Conservation (phyloP, 1,140 invertebrate species). For the Caenorhabditis briggsae region DNA sequence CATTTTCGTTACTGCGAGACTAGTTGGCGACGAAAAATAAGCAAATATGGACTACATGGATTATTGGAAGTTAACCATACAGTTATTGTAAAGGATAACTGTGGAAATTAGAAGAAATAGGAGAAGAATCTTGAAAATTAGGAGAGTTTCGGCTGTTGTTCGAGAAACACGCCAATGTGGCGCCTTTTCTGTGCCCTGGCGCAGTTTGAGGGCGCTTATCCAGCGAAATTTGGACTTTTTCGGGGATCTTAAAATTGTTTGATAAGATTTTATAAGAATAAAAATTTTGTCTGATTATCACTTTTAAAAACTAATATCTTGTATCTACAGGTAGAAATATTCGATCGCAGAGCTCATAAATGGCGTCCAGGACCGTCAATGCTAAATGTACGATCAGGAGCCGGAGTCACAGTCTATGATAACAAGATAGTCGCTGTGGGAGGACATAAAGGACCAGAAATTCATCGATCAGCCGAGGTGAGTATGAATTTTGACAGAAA, state of each 20-base stretch:
- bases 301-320: neutral
- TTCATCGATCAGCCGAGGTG: conserved; percentile 34
- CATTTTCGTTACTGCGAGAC: no score
- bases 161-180: neutral
- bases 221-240: neutral
- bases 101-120: neutral
- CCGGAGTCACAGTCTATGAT: conserved; percentile 21
- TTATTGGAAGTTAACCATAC: no score
- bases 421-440: conserved; percentile 29
- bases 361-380: conserved; percentile 23
- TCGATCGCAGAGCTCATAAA: conserved; percentile 48
- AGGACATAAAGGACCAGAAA: conserved; percentile 29
- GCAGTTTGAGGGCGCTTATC: neutral
- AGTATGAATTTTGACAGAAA: no score
- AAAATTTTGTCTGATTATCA: neutral
- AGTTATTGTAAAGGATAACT: neutral
- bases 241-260: no score
- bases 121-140: neutral
- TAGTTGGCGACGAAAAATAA: no score
- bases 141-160: neutral
- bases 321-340: conserved; percentile 14
- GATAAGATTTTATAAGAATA: neutral
- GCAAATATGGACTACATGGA: no score
- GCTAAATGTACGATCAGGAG: conserved; percentile 39
- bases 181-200: neutral